Evolutionary conservation across 2,113 vertebrate species (phyloP).

Genomic region (Natator depressus): DNA sequence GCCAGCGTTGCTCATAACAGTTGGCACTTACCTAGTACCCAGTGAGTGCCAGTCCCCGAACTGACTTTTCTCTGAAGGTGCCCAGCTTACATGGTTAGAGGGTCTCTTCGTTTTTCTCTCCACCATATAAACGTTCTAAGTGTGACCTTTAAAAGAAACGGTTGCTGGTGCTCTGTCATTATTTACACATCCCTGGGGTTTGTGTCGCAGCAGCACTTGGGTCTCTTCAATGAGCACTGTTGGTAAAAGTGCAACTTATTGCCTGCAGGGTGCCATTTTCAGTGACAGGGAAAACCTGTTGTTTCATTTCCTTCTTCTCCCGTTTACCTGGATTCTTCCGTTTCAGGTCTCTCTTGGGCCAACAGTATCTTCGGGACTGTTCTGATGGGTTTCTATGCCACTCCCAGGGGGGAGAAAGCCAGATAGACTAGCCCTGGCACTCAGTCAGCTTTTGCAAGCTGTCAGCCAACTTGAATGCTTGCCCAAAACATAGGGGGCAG

Average conservation of each 20-base stretch:
- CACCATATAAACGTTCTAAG: neutral
- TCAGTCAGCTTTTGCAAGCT: neutral
- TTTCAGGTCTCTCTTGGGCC: neutral
- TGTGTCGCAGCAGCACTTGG: neutral
- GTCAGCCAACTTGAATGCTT: neutral
- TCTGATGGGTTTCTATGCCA: neutral
- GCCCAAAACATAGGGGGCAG: neutral
- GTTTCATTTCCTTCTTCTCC: neutral
- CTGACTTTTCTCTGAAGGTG: neutral
- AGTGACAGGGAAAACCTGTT: neutral
- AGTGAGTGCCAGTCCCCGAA: neutral
- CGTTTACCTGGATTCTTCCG: accelerated
- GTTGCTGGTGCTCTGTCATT: neutral
- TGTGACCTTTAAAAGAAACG: neutral
- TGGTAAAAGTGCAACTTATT: neutral
- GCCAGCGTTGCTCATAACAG: neutral
- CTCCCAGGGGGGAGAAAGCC: accelerated
- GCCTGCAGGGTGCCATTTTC: neutral
- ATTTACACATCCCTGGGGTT: accelerated
- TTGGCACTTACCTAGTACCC: neutral
- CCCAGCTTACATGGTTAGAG: neutral
- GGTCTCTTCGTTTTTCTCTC: neutral
- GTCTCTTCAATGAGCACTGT: neutral
- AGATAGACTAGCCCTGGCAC: neutral
- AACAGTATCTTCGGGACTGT: neutral